Conservation (phyloP, 1,140 invertebrate genomes). For the Drosophila repletoides region DNA sequence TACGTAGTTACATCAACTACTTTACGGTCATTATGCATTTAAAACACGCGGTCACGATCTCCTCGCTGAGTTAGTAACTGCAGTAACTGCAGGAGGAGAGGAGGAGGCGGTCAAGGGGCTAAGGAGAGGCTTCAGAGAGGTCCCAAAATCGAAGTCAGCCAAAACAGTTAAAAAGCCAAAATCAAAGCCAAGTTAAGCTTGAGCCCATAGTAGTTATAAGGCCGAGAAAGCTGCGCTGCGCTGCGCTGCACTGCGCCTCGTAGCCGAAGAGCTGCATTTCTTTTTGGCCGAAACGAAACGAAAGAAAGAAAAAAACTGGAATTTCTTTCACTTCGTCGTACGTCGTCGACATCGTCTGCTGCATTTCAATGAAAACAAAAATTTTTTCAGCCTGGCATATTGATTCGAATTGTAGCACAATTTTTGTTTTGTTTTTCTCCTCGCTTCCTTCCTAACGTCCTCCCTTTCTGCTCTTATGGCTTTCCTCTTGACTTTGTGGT, state of each 20-base stretch:
- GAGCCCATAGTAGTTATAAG: conserved; percentile 21
- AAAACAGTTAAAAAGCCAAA: conserved; percentile 32
- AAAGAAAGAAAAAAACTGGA: too few species aligned
- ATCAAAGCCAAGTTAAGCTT: conserved; percentile 53
- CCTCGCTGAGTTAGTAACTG: conserved; percentile 77
- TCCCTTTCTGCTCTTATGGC: conserved; percentile 33
- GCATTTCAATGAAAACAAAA: conserved; percentile 76
- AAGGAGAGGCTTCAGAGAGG: conserved; percentile 15
- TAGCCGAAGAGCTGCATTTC: conserved; percentile 46
- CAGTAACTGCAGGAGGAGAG: conserved; percentile 46
- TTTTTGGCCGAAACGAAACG: conserved; percentile 46
- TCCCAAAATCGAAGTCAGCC: conserved; percentile 53
- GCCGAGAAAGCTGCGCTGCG: conserved; percentile 42
- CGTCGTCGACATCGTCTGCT: conserved; percentile 34
- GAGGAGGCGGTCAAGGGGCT: too few species aligned
- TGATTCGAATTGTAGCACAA: conserved; percentile 48
- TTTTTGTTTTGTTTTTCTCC: conserved; percentile 6
- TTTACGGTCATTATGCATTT: conserved; percentile 82
- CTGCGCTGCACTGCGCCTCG: conserved; percentile 1
- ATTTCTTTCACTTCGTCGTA: conserved; percentile 68
- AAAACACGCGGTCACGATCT: conserved; percentile 82
- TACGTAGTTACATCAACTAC: conserved; percentile 72
- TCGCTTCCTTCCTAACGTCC: conserved; percentile 11
- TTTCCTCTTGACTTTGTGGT: conserved; percentile 8
- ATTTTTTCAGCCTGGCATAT: conserved; percentile 49